phyloP scores from a whole-genome alignment of 2,113 vertebrate genomes.

The Garra rufa region DNA sequence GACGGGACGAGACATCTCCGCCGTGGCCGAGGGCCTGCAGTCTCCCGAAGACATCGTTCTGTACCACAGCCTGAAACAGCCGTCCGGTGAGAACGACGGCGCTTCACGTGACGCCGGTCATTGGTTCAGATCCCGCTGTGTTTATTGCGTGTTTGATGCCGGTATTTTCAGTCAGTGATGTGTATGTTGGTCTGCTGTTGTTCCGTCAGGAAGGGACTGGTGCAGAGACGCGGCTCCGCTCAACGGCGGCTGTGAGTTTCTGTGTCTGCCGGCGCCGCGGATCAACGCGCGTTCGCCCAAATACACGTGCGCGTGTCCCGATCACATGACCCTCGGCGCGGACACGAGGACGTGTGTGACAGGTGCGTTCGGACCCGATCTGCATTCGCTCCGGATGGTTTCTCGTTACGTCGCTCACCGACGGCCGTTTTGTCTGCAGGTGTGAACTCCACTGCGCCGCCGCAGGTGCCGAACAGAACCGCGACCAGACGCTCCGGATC shows the following conservation, averaged over 20 bases:
- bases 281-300: constrained; percentile 78
- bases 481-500: neutral
- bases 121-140: neutral
- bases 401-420: neutral
- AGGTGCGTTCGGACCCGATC: constrained; percentile 67
- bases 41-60: constrained; percentile 82
- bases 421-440: neutral
- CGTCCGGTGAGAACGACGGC: constrained; percentile 75
- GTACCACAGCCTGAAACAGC: constrained; percentile 84
- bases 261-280: constrained; percentile 87
- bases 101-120: no score
- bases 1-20: constrained; percentile 77
- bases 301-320: constrained; percentile 87
- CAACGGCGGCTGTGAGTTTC: constrained; percentile 85
- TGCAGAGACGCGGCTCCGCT: constrained; percentile 67
- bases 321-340: constrained; percentile 70
- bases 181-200: neutral
- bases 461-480: neutral
- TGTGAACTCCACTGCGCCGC: neutral
- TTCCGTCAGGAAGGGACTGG: constrained; percentile 80
- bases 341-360: constrained; percentile 79
- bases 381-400: neutral
- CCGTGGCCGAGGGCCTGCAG: constrained; percentile 72
- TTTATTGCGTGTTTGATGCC: no score
- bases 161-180: neutral